Conservation (phyloP, 2,888 invertebrate species). For the Zaprionus obscuricornis region DNA sequence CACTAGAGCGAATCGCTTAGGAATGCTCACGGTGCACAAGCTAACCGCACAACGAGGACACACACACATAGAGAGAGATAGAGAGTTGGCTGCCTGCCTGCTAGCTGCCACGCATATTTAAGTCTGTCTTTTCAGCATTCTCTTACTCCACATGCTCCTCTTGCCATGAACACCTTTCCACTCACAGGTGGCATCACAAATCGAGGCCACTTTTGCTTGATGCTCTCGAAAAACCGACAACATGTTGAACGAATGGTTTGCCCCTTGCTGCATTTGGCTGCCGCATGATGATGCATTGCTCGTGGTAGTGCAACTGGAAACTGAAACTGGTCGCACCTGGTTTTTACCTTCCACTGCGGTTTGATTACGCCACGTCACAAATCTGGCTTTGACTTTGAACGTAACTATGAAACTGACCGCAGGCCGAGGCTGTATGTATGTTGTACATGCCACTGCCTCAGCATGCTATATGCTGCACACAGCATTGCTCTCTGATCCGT, state of each 20-base stretch:
- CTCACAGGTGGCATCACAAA: conserved; percentile 25
- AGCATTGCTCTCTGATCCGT: no score
- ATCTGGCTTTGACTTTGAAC: conserved; percentile 23
- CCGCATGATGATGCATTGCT: conserved; percentile 7
- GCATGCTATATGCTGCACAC: no score
- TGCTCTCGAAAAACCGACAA: no score
- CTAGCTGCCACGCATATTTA: conserved; percentile 52
- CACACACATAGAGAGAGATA: no score
- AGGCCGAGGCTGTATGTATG: no score
- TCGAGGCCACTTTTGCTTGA: conserved; percentile 27
- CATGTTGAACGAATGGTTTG: conserved; percentile 6
- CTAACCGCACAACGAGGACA: conserved; percentile 21
- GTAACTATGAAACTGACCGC: no score
- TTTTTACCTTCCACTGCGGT: neutral
- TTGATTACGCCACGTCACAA: conserved; percentile 14
- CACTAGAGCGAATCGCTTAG: conserved; percentile 31
- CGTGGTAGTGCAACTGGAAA: neutral
- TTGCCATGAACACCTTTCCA: neutral
- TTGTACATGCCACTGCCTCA: no score
- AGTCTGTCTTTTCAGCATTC: conserved; percentile 4
- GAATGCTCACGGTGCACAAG: conserved; percentile 26
- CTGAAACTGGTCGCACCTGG: neutral
- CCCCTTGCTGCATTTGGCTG: neutral
- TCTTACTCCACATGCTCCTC: neutral
- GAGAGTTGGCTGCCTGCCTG: no score